Conservation (phyloP, 2,797 vertebrate species). For the Anguilla pacifica region DNA sequence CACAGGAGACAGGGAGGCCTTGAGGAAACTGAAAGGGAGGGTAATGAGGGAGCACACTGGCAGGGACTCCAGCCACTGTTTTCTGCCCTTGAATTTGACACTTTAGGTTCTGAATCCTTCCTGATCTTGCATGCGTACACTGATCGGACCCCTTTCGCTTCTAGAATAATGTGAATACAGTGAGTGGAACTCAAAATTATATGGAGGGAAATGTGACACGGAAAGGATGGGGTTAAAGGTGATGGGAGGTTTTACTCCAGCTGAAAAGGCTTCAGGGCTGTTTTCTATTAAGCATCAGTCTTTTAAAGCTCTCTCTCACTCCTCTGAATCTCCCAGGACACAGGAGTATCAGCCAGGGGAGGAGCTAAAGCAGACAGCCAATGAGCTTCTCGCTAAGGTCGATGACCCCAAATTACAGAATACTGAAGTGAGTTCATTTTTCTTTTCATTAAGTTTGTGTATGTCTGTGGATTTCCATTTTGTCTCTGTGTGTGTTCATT, state of each 20-base stretch:
- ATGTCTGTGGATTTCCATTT: background rate
- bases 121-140: background rate
- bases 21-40: background rate
- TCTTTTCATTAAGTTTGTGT: background rate
- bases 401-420: slow-evolving; percentile 93
- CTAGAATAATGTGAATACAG: background rate
- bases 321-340: slow-evolving; percentile 71
- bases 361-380: slow-evolving; percentile 87
- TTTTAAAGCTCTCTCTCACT: background rate
- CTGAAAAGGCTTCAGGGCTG: background rate
- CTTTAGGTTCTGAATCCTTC: background rate
- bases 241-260: background rate
- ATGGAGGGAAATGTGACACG: background rate
- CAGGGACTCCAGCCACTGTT: background rate
- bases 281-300: background rate
- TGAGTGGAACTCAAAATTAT: background rate
- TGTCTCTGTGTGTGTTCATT: slow-evolving; percentile 27
- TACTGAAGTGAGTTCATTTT: slow-evolving; percentile 82
- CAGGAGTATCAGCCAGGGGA: slow-evolving; percentile 91
- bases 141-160: background rate
- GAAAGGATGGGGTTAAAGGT: background rate
- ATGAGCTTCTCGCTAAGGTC: slow-evolving; percentile 90
- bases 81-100: background rate
- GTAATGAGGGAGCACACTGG: background rate
- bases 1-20: background rate